Base-by-base conservation (phyloP, 2,888 invertebrate species). In the Phyto melanocephala region DNA sequence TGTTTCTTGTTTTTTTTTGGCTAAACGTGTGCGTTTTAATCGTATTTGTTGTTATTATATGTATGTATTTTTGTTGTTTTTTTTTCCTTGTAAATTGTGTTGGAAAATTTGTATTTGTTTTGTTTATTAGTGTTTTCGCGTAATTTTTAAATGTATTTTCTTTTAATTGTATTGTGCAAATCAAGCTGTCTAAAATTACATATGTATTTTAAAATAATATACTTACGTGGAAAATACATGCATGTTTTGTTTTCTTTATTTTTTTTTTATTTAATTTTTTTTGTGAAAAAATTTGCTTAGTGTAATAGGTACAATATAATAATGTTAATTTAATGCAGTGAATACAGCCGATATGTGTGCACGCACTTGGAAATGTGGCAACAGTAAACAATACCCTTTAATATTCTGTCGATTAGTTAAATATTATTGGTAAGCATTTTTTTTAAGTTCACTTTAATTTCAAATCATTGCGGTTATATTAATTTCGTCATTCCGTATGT, bases 121-220 rank as follows among this genome's bases (percentile, higher is more conserved):
- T 70, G 62, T 58, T 65, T 65, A 65, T 58, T 65, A 10, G 47
- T 78, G 28, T 17, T 70, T 58, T 24, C 65, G n/a, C 42, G 65
- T 65, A 56, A 71, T 76, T 40, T 40, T 42, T 65, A 50, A 56
- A 58, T 65, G 24, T 40, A 37, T 37, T 63, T 24, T 45, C 37
- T 63, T 63, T 13, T 10, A 2, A 15, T 58, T 42, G 1, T 22
- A 33, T 13, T 60, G 2, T 47, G 42, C 47, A 75, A 76, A 67
- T 50, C 56, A 80, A 80, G 17, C 47, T 37, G 74, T 80, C 56
- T 80, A n/a, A n/a, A n/a, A n/a, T n/a, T n/a, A n/a, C n/a, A n/a
- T n/a, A n/a, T n/a, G n/a, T n/a, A n/a, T n/a, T n/a, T n/a, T n/a
- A n/a, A n/a, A 35, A 63, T 68, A 20, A n/a, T 47, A 20, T 40